Evolutionary conservation across 2,113 vertebrate species (phyloP).

Genomic region (Hirundichthys speculiger): DNA sequence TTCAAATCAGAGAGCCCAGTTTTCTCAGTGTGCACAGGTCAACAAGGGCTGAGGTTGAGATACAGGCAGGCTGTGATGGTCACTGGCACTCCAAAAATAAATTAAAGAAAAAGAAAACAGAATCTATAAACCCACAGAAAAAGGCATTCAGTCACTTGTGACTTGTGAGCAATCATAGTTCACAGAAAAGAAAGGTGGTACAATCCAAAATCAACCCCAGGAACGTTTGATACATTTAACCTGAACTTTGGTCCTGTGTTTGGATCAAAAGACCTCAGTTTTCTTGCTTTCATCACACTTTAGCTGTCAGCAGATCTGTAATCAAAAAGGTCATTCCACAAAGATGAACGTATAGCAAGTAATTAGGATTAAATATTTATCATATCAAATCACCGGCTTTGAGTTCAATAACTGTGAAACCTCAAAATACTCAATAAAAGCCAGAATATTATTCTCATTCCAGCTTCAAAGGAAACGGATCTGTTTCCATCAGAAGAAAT

Average conservation of each 20-base stretch:
- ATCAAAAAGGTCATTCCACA: neutral
- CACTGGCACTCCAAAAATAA: slow-evolving; percentile 43
- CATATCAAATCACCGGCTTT: neutral
- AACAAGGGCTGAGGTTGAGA: slow-evolving; percentile 34
- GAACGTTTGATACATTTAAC: slow-evolving; percentile 8
- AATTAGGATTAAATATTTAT: neutral
- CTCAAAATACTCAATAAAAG: too few species aligned
- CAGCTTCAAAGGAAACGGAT: neutral
- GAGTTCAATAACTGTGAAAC: neutral
- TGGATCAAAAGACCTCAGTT: neutral
- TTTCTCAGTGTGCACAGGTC: slow-evolving; percentile 12
- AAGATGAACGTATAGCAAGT: too few species aligned
- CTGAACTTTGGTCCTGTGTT: slow-evolving; percentile 42
- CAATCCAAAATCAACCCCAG: slow-evolving; percentile 38
- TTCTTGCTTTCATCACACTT: neutral
- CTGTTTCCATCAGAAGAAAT: neutral
- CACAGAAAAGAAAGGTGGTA: slow-evolving; percentile 5
- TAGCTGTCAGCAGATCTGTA: slow-evolving; percentile 10
- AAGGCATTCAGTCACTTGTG: slow-evolving; percentile 59
- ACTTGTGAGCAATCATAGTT: slow-evolving; percentile 13
- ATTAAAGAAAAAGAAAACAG: slow-evolving; percentile 21
- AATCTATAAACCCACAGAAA: slow-evolving; percentile 28
- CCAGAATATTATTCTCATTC: too few species aligned
- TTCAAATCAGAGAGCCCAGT: slow-evolving; percentile 28
- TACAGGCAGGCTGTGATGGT: slow-evolving; percentile 36